Conservation (phyloP, 2,113 vertebrate species). For the Verasper variegatus region DNA sequence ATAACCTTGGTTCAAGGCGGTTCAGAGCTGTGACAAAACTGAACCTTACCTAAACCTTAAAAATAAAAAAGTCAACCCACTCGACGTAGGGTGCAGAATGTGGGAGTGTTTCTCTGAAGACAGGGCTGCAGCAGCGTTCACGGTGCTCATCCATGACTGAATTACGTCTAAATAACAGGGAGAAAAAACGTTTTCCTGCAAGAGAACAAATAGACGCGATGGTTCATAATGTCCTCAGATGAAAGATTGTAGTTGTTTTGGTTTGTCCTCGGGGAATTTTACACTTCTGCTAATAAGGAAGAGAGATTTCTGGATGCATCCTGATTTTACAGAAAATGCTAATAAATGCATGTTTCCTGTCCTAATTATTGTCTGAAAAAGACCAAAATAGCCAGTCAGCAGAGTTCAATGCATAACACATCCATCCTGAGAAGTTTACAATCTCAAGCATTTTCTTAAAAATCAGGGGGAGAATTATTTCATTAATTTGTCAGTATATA, state of each 20-base stretch:
- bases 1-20: slow-evolving; percentile 2
- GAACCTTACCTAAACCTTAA: slow-evolving; percentile 18
- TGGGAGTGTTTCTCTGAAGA: slow-evolving; percentile 39
- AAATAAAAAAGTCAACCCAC: neutral
- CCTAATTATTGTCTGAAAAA: slow-evolving; percentile 50
- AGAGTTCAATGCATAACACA: slow-evolving; percentile 17
- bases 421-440: slow-evolving; percentile 11
- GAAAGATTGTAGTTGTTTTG: slow-evolving; percentile 28
- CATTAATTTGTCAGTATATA: neutral
- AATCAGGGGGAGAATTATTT: neutral
- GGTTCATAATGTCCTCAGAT: slow-evolving; percentile 8
- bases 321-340: slow-evolving; percentile 57
- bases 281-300: slow-evolving; percentile 18
- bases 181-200: neutral
- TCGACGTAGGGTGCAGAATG: slow-evolving; percentile 8
- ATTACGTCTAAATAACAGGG: slow-evolving; percentile 2
- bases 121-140: neutral
- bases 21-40: slow-evolving; percentile 18
- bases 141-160: neutral
- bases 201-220: neutral
- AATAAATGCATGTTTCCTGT: slow-evolving; percentile 55
- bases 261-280: slow-evolving; percentile 7
- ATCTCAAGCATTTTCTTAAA: neutral
- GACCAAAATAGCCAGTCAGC: slow-evolving; percentile 52
- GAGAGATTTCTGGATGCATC: slow-evolving; percentile 17